Evolutionary conservation across 2,113 vertebrate genomes (phyloP).

Genomic region (Ancistrus triradiatus): DNA sequence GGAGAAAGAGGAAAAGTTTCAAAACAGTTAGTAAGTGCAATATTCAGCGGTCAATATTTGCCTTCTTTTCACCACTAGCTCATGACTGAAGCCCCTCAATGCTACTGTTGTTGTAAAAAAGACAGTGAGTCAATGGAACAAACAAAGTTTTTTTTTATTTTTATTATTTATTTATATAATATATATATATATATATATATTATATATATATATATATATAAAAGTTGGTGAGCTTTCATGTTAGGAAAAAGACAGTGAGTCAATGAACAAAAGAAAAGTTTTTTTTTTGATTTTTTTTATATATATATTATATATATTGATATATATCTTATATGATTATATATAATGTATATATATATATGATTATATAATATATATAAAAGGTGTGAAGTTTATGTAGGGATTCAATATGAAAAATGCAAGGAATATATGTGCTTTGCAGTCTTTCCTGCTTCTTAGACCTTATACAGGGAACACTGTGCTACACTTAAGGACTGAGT

Average conservation of each 20-base stretch:
- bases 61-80: constrained; percentile 8
- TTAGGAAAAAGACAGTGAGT: neutral
- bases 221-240: constrained; percentile 43
- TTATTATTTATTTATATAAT: constrained; percentile 39
- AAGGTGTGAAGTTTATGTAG: no score
- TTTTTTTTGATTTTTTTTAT: no score
- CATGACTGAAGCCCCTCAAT: constrained; percentile 1
- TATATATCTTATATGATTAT: no score
- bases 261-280: neutral
- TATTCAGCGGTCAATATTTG: constrained; percentile 1
- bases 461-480: no score
- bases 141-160: constrained; percentile 52
- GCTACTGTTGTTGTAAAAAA: constrained; percentile 14
- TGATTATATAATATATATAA: no score
- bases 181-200: constrained; percentile 35
- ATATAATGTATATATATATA: no score
- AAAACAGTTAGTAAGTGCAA: neutral
- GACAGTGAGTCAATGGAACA: constrained; percentile 51
- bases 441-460: no score
- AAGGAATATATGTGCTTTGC: no score
- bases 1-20: neutral
- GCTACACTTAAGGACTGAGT: no score
- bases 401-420: no score
- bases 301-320: no score
- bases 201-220: no score